Evolutionary conservation across 2,113 vertebrate genomes (phyloP), one percentile per base, ranked within the genome.

Genomic region (Cyanoramphus novaezelandiae): DNA sequence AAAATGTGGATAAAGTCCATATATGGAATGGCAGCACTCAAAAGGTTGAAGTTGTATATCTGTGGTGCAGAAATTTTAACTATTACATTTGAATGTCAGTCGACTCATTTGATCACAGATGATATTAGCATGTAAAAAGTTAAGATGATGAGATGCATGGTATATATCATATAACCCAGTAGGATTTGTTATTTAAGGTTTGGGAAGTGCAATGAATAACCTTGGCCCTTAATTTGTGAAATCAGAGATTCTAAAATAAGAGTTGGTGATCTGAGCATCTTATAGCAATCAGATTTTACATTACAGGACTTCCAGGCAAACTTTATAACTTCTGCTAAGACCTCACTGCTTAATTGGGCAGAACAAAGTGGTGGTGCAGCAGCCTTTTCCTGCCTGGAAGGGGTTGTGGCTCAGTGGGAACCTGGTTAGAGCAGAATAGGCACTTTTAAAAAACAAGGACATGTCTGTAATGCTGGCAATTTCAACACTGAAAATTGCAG

Each of bases 31-130:
- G 97, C 97, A 98, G 96, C 96, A 97, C 95, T 97, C 97, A 95
- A 97, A 98, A 98, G 97, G 98, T 97, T 98, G 98, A 98, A 97
- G 98, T 95, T 98, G 93, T 98, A 97, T 98, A 97, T 98, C 97
- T 97, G 97, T 65, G 83, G 96, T 94, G 85, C 70, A 88, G 95
- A 92, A 55, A 92, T 92, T 91, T 94, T 85, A 92, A 89, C 94
- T 49, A 23, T 93, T 93, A 93, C 70, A 31, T 93, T 47, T 95
- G 96, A 97, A 97, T 97, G 96, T 96, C 96, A 95, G 95, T 86
- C 43, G 83, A 84, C 92, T 90, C 69, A 43, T 82, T 88, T 78
- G 75, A 79, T 88, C 53, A 80, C 13, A 78, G 81, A 10, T 67
- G 68, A 44, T 75, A 82, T 76, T 71, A 82, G 74, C 72, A 60